Evolutionary conservation across 2,797 vertebrate genomes (phyloP), one percentile per base, ranked within the genome.

Genomic region (Brachymystax lenok): DNA sequence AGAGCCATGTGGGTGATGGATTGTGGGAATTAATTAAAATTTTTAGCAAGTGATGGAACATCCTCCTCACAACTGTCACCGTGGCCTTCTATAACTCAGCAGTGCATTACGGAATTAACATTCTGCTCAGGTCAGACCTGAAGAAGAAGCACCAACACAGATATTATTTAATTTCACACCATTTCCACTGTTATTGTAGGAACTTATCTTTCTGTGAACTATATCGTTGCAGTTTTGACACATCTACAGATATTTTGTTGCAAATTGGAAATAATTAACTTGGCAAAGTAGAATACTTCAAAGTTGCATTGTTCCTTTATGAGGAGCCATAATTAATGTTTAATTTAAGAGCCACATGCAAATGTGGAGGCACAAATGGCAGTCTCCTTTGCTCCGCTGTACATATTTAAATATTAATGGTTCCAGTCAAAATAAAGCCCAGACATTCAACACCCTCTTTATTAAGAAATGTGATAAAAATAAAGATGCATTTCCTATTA

Each of bases 191-290:
- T 73, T 30, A 35, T 73, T 46, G 5, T 61, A 73, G 46, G 30
- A 59, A 50, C 67, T 28, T 73, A 40, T 28, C 35, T 78, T 51
- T 80, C 61, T 76, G 73, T 69, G 74, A 83, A 75, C 40, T 10
- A 13, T 54, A 66, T 63, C 74, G 75, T 77, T 74, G 69, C 84
- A 79, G 69, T 85, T 68, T 81, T 82, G 84, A 89, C 84, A 80
- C 74, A 71, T 90, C 84, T 81, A 79, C 87, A 85, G 78, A 87
- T 79, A 77, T 86, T 87, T 90, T 89, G 86, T 86, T 85, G 80
- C 69, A 91, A 86, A 92, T 91, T 91, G 88, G 88, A 90, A 85
- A 90, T 93, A 90, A 93, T 92, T 85, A 93, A 86, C 83, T 81
- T 50, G 72, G 82, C 79, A 78, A 81, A 86, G 86, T 86, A 80